These are phyloP conservation scores for Thecocarcelia acutangulata DNA, from an alignment of 2,888 invertebrate genomes.

Conservation along the genomic window DNA sequence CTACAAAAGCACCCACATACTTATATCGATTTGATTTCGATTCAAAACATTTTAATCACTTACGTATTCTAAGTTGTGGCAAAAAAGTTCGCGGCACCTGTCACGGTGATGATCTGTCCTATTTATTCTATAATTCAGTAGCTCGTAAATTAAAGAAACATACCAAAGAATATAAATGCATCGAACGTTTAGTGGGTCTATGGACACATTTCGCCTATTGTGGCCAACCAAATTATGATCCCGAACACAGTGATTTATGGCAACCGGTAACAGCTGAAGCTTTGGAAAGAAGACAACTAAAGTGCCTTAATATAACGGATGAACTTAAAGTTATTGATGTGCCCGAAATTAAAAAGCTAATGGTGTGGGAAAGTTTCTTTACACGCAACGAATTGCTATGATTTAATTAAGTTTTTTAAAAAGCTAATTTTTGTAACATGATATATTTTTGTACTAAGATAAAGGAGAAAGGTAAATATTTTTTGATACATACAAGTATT, in stretches of 20 bases:
- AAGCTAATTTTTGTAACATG: neutral
- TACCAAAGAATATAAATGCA: constrained; percentile 79
- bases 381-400: constrained; percentile 76
- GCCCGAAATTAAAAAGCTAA: constrained; percentile 78
- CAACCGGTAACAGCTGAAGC: constrained; percentile 73
- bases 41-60: constrained; percentile 80
- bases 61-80: constrained; percentile 80
- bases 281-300: constrained; percentile 75
- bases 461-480: neutral
- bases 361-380: constrained; percentile 80
- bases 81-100: constrained; percentile 80
- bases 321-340: constrained; percentile 78
- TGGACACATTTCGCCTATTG: constrained; percentile 79
- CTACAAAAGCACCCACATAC: constrained; percentile 78
- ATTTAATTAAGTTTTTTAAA: constrained; percentile 38
- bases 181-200: constrained; percentile 79
- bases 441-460: constrained; percentile 3
- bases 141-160: constrained; percentile 77
- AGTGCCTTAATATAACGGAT: constrained; percentile 81
- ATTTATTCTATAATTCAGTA: constrained; percentile 80
- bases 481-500: constrained; percentile 34
- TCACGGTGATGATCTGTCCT: constrained; percentile 81
- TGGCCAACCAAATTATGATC: constrained; percentile 78
- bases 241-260: constrained; percentile 76
- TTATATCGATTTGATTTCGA: constrained; percentile 81